These are phyloP conservation scores for Cyrtorhinus lividipennis DNA, from an alignment of 1,140 invertebrate genomes.

Conservation along the genomic window DNA sequence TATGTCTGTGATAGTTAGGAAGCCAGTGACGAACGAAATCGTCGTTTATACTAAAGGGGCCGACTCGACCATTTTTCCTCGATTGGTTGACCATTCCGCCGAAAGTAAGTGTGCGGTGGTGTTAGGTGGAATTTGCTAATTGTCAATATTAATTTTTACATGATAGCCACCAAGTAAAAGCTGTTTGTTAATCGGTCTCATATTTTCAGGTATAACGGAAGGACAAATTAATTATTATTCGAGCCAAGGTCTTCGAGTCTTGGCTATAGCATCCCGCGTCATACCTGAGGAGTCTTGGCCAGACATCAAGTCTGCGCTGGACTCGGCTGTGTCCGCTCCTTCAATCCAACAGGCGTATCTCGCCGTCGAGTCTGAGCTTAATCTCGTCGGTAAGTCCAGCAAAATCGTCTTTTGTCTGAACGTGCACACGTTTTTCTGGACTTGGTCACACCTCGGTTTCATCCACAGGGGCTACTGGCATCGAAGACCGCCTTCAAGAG, in stretches of 20 bases:
- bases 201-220: constrained; percentile 13
- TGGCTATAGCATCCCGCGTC: constrained; percentile 75
- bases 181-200: no score
- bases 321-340: constrained; percentile 54
- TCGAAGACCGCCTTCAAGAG: constrained; percentile 85
- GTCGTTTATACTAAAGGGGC: constrained; percentile 86
- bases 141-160: no score
- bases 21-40: constrained; percentile 54
- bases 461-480: constrained; percentile 59
- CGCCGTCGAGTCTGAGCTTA: constrained; percentile 66
- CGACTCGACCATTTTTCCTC: constrained; percentile 62
- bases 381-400: constrained; percentile 41
- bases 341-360: constrained; percentile 59
- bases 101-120: constrained; percentile 26
- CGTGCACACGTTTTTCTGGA: neutral
- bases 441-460: neutral
- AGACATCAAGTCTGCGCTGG: constrained; percentile 57
- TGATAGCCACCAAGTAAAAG: no score
- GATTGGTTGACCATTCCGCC: constrained; percentile 36
- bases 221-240: constrained; percentile 40
- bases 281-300: constrained; percentile 59
- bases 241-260: constrained; percentile 69
- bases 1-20: constrained; percentile 83
- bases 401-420: neutral
- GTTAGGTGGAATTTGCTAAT: no score